A percentile compares a stretch with the other conserved stretches of the same genome.
phyloP scores from a whole-genome alignment of 2,888 invertebrate species.

The Pharmacophagus antenor region DNA sequence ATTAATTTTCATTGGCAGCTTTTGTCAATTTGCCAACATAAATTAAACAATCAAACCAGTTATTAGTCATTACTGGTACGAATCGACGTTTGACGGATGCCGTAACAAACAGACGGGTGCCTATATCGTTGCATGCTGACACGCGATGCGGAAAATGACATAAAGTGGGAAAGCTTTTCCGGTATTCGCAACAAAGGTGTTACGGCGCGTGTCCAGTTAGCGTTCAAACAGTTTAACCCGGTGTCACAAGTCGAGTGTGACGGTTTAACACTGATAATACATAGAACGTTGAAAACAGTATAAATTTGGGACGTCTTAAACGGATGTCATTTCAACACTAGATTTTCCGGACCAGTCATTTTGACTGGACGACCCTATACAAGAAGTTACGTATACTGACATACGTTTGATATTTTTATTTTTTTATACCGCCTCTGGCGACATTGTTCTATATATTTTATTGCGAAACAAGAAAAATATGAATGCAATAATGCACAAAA shows the following conservation, averaged over 20 bases:
- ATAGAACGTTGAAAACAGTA: neutral
- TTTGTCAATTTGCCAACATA: neutral
- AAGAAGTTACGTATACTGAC: too few relatives aligned
- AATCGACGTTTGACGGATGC: neutral
- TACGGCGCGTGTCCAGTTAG: conserved; percentile 38
- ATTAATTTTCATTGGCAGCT: neutral
- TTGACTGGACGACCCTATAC: too few relatives aligned
- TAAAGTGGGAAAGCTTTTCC: conserved; percentile 72
- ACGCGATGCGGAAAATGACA: conserved; percentile 44
- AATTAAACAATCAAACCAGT: too few relatives aligned
- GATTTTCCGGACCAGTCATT: too few relatives aligned
- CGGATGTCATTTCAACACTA: neutral
- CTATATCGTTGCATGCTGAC: conserved; percentile 24
- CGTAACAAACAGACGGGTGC: conserved; percentile 17
- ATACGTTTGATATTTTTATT: too few relatives aligned
- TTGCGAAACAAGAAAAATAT: too few relatives aligned
- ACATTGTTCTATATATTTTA: too few relatives aligned
- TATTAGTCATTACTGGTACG: neutral
- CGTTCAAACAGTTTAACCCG: conserved; percentile 23
- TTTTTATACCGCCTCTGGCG: too few relatives aligned
- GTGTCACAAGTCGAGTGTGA: conserved; percentile 20
- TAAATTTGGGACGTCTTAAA: neutral
- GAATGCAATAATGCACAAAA: too few relatives aligned
- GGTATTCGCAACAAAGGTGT: conserved; percentile 49
- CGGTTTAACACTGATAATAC: neutral